These are phyloP conservation scores for Sphenopsis melanotis DNA, from an alignment of 2,797 vertebrate genomes.

Conservation along the genomic window DNA sequence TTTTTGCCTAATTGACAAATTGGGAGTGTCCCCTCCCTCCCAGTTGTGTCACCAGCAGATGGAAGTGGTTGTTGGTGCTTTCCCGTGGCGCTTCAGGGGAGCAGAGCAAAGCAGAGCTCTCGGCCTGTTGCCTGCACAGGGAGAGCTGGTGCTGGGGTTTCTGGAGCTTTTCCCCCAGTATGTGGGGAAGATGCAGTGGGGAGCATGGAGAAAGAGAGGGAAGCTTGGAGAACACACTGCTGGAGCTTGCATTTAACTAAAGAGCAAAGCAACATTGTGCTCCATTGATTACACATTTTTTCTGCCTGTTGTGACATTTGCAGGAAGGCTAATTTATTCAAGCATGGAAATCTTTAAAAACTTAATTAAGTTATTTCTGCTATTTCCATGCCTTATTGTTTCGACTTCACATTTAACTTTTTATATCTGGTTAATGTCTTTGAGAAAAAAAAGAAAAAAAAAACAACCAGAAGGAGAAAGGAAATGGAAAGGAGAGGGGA, in stretches of 20 bases:
- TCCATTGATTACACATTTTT: conserved; percentile 77
- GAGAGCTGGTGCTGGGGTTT: background rate
- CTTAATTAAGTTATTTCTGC: conserved; percentile 84
- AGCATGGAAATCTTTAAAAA: conserved; percentile 85
- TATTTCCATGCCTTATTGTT: conserved; percentile 80
- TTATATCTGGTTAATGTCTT: conserved; percentile 71
- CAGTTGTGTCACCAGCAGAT: background rate
- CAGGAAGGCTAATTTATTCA: conserved; percentile 81
- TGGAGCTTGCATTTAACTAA: conserved; percentile 64
- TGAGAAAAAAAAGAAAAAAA: background rate
- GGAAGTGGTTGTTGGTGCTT: background rate
- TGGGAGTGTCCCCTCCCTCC: background rate
- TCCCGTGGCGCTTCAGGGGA: background rate
- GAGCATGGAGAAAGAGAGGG: background rate
- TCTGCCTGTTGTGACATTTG: conserved; percentile 82
- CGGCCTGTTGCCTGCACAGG: background rate
- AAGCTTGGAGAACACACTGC: background rate
- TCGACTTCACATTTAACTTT: conserved; percentile 76
- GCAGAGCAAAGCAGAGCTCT: background rate
- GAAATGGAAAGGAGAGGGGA: background rate
- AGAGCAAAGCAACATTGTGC: conserved; percentile 70
- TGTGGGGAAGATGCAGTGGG: background rate
- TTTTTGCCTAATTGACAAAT: background rate
- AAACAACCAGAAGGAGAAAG: background rate
- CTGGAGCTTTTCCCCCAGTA: background rate